Base-by-base conservation (phyloP, 2,888 invertebrate genomes). In the Ceramica pisi region DNA sequence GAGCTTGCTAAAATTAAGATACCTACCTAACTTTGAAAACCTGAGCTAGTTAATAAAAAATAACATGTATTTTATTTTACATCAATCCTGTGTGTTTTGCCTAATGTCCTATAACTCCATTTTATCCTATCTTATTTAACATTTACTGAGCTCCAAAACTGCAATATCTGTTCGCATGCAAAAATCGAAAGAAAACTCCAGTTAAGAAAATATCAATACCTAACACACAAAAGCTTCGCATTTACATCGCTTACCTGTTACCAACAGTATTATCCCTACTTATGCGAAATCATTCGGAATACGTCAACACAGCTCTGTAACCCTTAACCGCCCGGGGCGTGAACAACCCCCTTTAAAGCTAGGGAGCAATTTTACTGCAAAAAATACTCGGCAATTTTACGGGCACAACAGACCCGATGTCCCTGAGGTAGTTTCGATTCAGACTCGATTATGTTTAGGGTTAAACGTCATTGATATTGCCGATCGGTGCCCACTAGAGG, bases 401-500 rank as follows among this genome's bases (percentile, higher is more conserved):
- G 93, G 88, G 90, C 88, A 90, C 91, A 91, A 92, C 91, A 90
- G 91, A 90, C 92, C 94, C 90, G 85, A 87, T 92, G 95, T 94
- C 95, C 95, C 95, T 90, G 90, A 96, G 95, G 95, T 96, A 95
- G 95, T 95, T 95, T 94, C 94, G 92, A 94, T 94, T 92, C 93
- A 90, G 91, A 92, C 93, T 92, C 95, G 94, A 96, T 96, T 95
- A 95, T 94, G 94, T 95, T 94, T 94, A 95, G 95, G 96, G 96
- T 96, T 95, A 96, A 95, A 94, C 92, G 94, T 94, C 95, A 95
- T 95, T 95, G 95, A 95, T 96, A 96, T 95, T 93, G 92, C 92
- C 93, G 93, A 93, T 93, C 92, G 92, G 90, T 88, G 89, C 89
- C 91, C 93, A 89, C 92, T 90, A 89, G 94, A 92, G 94, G 93